Evolutionary conservation across 1,140 invertebrate genomes (phyloP).

Genomic region (Leptopilina clavipes): DNA sequence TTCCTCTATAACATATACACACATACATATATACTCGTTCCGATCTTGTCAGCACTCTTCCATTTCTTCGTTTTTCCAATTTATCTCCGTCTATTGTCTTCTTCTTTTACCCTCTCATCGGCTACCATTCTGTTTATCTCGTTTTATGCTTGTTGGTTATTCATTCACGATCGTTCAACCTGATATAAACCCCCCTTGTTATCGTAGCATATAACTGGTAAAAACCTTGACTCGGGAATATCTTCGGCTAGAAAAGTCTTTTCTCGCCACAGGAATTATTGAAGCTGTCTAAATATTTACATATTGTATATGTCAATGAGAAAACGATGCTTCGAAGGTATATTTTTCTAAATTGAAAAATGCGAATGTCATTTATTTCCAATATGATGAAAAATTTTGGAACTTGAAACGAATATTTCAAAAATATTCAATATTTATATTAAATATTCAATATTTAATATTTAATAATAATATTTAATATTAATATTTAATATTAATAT

Average conservation of each 20-base stretch:
- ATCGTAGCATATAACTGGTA: neutral
- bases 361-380: too few species aligned
- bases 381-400: too few species aligned
- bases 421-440: too few species aligned
- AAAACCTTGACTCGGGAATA: slow-evolving; percentile 1
- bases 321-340: too few species aligned
- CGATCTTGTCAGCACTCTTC: slow-evolving; percentile 8
- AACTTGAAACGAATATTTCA: too few species aligned
- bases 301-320: too few species aligned
- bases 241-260: neutral
- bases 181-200: slow-evolving; percentile 29
- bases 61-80: slow-evolving; percentile 25
- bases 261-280: neutral
- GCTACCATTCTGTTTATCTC: slow-evolving; percentile 34
- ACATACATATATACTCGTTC: neutral
- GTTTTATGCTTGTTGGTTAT: slow-evolving; percentile 23
- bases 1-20: neutral
- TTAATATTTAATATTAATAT: too few species aligned
- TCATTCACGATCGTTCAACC: slow-evolving; percentile 25
- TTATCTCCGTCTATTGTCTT: neutral
- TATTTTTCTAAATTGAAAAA: too few species aligned
- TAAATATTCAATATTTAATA: too few species aligned
- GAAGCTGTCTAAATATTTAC: neutral
- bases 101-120: slow-evolving; percentile 34
- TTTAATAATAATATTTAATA: too few species aligned